Evolutionary conservation across 2,888 invertebrate genomes (phyloP).

Genomic region (Apamea sordens): DNA sequence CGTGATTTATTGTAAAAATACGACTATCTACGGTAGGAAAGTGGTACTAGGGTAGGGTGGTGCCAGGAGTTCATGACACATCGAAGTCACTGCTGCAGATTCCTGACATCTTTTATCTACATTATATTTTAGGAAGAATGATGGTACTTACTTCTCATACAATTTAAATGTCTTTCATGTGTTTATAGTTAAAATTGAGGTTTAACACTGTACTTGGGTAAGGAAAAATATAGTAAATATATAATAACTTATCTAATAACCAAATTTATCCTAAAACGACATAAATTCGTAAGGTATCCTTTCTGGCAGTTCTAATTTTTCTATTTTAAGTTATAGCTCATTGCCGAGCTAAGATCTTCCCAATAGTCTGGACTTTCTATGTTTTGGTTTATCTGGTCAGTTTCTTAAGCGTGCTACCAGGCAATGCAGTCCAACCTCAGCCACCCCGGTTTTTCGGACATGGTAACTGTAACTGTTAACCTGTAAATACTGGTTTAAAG

Average conservation of each 20-base stretch:
- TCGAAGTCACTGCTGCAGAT: conserved; percentile 1
- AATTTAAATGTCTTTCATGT: neutral
- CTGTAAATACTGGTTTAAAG: neutral
- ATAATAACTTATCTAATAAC: too few relatives aligned
- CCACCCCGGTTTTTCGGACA: neutral
- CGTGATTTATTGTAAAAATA: neutral
- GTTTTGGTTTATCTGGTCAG: neutral
- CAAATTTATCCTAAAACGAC: neutral
- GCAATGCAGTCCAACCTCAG: neutral
- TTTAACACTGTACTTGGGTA: neutral
- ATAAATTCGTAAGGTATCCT: neutral
- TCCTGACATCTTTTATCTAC: neutral
- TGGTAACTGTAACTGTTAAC: neutral
- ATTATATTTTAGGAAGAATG: conserved; percentile 6
- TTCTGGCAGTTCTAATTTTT: neutral
- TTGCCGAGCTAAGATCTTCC: neutral
- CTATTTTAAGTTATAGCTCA: neutral
- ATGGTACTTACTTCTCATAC: conserved; percentile 16
- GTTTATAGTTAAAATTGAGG: neutral
- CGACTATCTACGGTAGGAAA: neutral
- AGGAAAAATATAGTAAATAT: too few relatives aligned
- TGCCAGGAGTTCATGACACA: neutral
- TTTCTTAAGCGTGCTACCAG: neutral
- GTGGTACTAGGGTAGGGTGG: neutral
- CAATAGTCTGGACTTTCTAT: neutral